These are phyloP conservation scores for Pristionchus mayeri DNA, from an alignment of 2,888 invertebrate species.

Conservation along the genomic window DNA sequence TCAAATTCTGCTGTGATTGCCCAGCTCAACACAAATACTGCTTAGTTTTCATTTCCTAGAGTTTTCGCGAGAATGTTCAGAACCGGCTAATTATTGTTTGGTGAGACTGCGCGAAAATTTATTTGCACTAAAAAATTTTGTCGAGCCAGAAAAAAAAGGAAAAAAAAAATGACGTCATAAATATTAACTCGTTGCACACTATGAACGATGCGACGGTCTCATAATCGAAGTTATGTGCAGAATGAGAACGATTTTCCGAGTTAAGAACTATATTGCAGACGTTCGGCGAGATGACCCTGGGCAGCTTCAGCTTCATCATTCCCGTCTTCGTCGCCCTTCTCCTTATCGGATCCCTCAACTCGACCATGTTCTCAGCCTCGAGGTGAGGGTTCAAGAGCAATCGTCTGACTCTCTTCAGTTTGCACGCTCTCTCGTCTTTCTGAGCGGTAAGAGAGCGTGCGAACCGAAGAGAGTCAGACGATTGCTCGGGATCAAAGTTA, in stretches of 20 bases:
- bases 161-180: no score
- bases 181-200: no score
- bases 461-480: background rate
- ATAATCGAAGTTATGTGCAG: no score
- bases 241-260: no score
- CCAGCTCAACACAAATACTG: no score
- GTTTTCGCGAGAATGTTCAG: no score
- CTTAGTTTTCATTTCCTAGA: no score
- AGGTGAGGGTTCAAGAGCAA: conserved; percentile 59
- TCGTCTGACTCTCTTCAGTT: background rate
- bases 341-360: conserved; percentile 72
- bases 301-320: conserved; percentile 65
- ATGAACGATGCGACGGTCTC: no score
- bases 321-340: conserved; percentile 73
- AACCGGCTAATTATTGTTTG: background rate
- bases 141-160: no score
- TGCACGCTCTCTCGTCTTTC: background rate
- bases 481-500: background rate
- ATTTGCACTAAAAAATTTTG: background rate
- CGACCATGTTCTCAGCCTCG: conserved; percentile 72
- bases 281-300: conserved; percentile 67
- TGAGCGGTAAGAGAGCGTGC: background rate
- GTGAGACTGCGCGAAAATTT: background rate
- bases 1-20: no score
- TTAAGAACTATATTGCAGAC: conserved; percentile 55